Base-by-base conservation (phyloP, 2,113 vertebrate genomes). In the Smithornis capensis region DNA sequence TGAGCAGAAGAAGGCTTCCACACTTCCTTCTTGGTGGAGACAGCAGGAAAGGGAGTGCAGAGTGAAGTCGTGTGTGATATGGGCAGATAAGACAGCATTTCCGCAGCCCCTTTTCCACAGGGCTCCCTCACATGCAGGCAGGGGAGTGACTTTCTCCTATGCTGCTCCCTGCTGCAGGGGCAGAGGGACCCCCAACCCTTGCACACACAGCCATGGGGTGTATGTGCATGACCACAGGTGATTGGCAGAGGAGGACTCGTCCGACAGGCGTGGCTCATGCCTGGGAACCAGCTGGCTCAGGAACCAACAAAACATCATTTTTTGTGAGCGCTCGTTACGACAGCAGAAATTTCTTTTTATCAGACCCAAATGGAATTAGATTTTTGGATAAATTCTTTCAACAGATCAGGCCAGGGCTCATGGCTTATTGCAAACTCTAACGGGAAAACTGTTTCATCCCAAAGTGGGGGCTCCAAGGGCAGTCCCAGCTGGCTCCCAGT, bases 191-290 rank as follows among this genome's bases (percentile, higher is more conserved):
- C 52, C n/a, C 76, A 44, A 56, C 47, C 77, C 56, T 49, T 29
- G 7, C 2, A 6, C 37, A 23, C 25, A 4, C 19, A 14, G 50
- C 47, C 27, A 0, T 1, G n/a, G 29, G 16, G 31, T 11, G 69
- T n/a, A 28, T 3, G 28, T n/a, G 47, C 1, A 0, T 1, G 24
- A 50, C 28, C 23, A 45, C 21, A 33, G 65, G 53, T 1, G 0
- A 40, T 4, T 42, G 16, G 53, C 49, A 33, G 53, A n/a, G 29
- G 17, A 74, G 31, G 63, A 52, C 35, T 47, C 59, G 60, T n/a
- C 64, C 5, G 1, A 53, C 35, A 25, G 63, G 37, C 67, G 29
- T 28, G 77, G 87, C 86, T 92, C 47, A 77, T 2, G 4, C 49
- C 50, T 1, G 2, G 70, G 45, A 38, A 29, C 5, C 3, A 75